These are phyloP conservation scores for Lasioglossum villosulum DNA, from an alignment of 2,888 invertebrate species.

Conservation along the genomic window DNA sequence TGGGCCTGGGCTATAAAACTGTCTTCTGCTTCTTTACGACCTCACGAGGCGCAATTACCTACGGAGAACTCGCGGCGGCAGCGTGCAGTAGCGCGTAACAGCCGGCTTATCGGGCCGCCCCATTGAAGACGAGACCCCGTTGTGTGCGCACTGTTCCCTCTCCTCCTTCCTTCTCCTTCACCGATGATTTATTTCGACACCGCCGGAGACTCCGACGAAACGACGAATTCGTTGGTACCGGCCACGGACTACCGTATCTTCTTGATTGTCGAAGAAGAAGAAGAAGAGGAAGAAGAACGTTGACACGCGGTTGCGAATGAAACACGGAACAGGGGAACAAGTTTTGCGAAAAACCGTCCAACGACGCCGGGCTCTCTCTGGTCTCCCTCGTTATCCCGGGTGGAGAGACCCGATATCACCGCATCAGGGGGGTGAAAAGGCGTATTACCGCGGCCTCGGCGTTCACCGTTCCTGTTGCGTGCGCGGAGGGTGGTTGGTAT, in stretches of 20 bases:
- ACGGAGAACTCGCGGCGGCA: slow-evolving; percentile 71
- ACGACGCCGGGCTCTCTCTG: neutral
- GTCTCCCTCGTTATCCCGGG: neutral
- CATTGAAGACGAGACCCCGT: slow-evolving; percentile 67
- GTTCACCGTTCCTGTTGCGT: slow-evolving; percentile 78
- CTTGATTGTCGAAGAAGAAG: neutral
- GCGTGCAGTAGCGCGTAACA: slow-evolving; percentile 74
- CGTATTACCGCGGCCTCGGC: slow-evolving; percentile 60
- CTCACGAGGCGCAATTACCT: slow-evolving; percentile 80
- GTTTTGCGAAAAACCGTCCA: neutral
- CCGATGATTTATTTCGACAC: slow-evolving; percentile 27
- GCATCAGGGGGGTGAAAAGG: slow-evolving; percentile 72
- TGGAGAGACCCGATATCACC: slow-evolving; percentile 54
- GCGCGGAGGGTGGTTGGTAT: slow-evolving; percentile 84
- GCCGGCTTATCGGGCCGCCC: slow-evolving; percentile 72
- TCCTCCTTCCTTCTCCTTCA: slow-evolving; percentile 3
- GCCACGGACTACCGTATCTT: neutral
- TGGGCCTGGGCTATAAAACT: slow-evolving; percentile 85
- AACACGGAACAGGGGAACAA: neutral
- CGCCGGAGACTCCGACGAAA: slow-evolving; percentile 7
- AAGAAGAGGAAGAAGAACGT: neutral
- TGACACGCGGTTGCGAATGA: slow-evolving; percentile 2
- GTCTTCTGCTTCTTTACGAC: slow-evolving; percentile 85
- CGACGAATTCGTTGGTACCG: slow-evolving; percentile 2
- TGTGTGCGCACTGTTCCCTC: slow-evolving; percentile 33